phyloP scores from a whole-genome alignment of 2,797 vertebrate species.

The Eidolon dupreanum region DNA sequence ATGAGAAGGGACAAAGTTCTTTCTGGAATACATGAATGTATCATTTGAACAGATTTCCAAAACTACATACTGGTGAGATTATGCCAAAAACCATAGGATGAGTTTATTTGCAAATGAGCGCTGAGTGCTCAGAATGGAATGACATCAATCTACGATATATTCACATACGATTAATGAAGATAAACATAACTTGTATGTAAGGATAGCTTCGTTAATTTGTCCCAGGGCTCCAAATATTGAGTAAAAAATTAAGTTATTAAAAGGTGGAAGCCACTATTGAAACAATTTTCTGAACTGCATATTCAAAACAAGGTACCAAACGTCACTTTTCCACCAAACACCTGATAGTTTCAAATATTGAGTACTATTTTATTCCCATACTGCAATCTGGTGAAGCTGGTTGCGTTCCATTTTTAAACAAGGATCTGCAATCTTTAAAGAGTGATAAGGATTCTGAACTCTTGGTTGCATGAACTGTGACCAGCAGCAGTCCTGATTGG shows the following conservation, averaged over 20 bases:
- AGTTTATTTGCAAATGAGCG: not conserved
- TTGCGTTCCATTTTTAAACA: not conserved
- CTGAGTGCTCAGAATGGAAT: not conserved
- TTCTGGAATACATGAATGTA: not conserved
- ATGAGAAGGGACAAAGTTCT: not conserved
- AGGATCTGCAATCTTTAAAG: not conserved
- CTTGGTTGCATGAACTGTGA: not conserved
- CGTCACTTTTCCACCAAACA: not conserved
- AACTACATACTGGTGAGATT: not conserved
- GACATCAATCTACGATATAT: not conserved
- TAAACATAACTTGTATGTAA: not conserved
- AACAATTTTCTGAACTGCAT: not conserved
- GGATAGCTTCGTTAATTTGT: not conserved
- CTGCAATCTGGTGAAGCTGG: not conserved
- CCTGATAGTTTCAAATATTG: not conserved
- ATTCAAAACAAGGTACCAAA: not conserved
- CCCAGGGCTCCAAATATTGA: not conserved
- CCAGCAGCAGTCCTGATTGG: not conserved
- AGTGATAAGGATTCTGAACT: not conserved
- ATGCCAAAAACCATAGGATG: not conserved
- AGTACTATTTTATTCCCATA: rapidly evolving
- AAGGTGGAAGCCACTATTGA: not conserved
- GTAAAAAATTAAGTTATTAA: not conserved
- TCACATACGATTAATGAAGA: not conserved
- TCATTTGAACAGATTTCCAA: not conserved